These are phyloP conservation scores for Andrena chrysosceles DNA, from an alignment of 2,888 invertebrate species.

Conservation along the genomic window DNA sequence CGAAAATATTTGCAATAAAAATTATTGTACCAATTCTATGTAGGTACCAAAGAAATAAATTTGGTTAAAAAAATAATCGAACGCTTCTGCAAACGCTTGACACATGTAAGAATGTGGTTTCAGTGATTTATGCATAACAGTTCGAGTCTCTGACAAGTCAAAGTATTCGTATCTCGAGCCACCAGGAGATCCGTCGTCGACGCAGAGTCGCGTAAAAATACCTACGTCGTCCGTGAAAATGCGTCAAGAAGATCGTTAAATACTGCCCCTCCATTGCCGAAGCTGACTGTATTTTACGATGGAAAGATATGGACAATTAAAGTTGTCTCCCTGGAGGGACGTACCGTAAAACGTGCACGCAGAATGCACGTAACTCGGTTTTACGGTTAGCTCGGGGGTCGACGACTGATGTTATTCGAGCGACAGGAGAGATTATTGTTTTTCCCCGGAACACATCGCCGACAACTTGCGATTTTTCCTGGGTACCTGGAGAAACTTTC, in stretches of 20 bases:
- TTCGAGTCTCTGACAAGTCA: neutral
- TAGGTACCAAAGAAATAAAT: too few species aligned
- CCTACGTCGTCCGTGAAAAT: neutral
- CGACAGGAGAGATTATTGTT: slow-evolving; percentile 51
- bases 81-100: too few species aligned
- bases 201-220: neutral
- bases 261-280: neutral
- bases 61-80: too few species aligned
- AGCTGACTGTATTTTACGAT: slow-evolving; percentile 18
- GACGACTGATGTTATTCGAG: slow-evolving; percentile 32
- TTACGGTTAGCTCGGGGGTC: slow-evolving; percentile 20
- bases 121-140: too few species aligned
- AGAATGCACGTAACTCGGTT: slow-evolving; percentile 34
- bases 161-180: neutral
- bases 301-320: slow-evolving; percentile 46
- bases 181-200: neutral
- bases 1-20: too few species aligned
- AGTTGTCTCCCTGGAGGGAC: slow-evolving; percentile 31
- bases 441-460: slow-evolving; percentile 28
- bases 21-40: too few species aligned
- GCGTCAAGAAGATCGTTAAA: slow-evolving; percentile 15
- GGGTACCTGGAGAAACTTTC: neutral
- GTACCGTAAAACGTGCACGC: slow-evolving; percentile 27
- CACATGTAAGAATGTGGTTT: too few species aligned
- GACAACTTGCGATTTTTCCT: slow-evolving; percentile 29